Conservation (phyloP, 2,113 vertebrate genomes). For the Pterocles orientalis region DNA sequence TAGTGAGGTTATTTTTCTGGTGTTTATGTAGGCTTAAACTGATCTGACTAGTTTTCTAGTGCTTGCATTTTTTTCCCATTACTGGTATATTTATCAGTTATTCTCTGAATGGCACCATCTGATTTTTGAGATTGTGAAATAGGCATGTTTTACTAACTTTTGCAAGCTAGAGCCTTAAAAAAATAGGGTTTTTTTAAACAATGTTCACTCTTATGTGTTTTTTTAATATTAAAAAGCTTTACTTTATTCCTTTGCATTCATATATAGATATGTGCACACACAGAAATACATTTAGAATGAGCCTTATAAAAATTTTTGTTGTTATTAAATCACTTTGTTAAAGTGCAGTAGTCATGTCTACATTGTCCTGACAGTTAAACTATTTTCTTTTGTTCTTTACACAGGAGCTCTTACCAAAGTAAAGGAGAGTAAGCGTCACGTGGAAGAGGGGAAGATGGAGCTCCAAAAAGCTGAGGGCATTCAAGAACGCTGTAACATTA, state of each 20-base stretch:
- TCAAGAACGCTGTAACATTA: conserved; percentile 96
- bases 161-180: background rate
- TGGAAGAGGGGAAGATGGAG: conserved; percentile 98
- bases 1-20: background rate
- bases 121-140: background rate
- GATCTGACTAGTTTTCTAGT: background rate
- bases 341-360: background rate
- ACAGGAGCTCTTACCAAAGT: conserved; percentile 97
- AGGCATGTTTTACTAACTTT: background rate
- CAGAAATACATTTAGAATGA: background rate
- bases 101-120: background rate
- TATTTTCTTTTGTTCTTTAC: conserved; percentile 19
- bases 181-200: background rate
- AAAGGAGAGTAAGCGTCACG: conserved; percentile 93
- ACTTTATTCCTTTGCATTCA: background rate
- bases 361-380: background rate
- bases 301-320: background rate
- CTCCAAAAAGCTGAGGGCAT: conserved; percentile 90
- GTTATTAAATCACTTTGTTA: background rate
- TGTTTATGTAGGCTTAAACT: background rate
- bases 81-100: background rate
- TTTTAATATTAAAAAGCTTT: background rate
- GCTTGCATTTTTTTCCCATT: background rate
- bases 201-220: background rate
- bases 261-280: background rate